Percentiles rank a stretch among this genome's conserved stretches.
Evolutionary conservation across 2,113 vertebrate species (phyloP).

Genomic region (Sander lucioperca): DNA sequence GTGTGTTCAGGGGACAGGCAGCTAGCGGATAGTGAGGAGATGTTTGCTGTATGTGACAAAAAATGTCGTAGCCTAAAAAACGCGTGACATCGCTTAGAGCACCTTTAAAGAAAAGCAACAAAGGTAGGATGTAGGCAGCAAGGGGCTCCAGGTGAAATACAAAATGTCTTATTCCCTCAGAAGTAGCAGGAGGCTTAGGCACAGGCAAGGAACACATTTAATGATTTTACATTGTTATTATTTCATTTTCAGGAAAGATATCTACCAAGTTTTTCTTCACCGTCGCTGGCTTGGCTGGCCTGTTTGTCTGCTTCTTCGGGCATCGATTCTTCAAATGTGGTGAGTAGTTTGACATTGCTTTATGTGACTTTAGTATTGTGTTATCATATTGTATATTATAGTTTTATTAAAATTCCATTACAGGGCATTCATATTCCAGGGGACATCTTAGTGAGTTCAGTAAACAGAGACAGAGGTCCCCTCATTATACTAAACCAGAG

Average conservation of each 20-base stretch:
- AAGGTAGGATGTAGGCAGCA: too few relatives aligned
- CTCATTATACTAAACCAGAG: neutral
- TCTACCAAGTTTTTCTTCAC: conserved; percentile 95
- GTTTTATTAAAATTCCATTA: neutral
- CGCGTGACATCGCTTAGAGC: too few relatives aligned
- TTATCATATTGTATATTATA: neutral
- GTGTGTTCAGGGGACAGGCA: too few relatives aligned
- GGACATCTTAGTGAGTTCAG: neutral
- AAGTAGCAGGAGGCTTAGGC: neutral
- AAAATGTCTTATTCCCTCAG: neutral
- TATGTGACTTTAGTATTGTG: neutral
- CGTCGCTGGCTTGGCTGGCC: conserved; percentile 86
- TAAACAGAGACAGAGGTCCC: neutral
- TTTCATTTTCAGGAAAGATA: conserved; percentile 82
- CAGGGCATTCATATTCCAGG: neutral
- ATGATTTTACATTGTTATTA: neutral
- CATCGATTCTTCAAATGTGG: conserved; percentile 97
- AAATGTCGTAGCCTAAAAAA: too few relatives aligned
- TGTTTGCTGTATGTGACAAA: too few relatives aligned
- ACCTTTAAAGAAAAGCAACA: too few relatives aligned
- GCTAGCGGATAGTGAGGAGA: too few relatives aligned
- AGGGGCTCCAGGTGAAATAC: neutral
- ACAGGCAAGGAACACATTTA: neutral
- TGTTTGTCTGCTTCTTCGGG: conserved; percentile 93
- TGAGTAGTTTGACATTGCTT: conserved; percentile 67